These are phyloP conservation scores for Myrmecobius fasciatus DNA, from an alignment of 2,113 vertebrate species.

Conservation along the genomic window DNA sequence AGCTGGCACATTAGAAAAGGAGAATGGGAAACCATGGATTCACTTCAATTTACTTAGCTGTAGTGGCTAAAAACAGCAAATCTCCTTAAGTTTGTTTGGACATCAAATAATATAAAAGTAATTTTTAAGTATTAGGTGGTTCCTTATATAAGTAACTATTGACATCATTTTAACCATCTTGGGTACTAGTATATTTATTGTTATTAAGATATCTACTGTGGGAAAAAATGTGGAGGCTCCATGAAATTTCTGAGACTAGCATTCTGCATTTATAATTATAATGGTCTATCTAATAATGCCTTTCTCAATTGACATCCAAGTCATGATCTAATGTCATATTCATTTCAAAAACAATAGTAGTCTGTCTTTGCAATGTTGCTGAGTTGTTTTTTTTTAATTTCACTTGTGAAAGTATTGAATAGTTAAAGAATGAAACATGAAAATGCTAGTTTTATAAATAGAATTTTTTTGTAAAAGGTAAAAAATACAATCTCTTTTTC, in stretches of 20 bases:
- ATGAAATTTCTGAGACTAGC: not conserved
- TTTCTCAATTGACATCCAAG: not conserved
- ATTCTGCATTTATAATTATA: not conserved
- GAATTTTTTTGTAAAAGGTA: not conserved
- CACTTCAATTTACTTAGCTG: not conserved
- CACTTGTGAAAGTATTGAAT: not conserved
- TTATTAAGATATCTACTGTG: not conserved
- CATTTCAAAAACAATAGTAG: not conserved
- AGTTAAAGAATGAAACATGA: not conserved
- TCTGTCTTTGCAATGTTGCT: not conserved
- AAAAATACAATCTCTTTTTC: not conserved
- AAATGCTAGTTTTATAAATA: not conserved
- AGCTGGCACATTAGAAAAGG: not conserved
- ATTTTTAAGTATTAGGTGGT: not conserved
- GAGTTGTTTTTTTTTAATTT: not conserved
- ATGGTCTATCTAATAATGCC: not conserved
- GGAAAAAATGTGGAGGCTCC: not conserved
- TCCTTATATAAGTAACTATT: not conserved
- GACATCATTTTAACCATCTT: not conserved
- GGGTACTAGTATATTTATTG: not conserved
- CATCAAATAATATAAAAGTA: not conserved
- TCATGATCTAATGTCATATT: not conserved
- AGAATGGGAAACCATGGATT: not conserved
- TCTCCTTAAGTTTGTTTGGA: not conserved
- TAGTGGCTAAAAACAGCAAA: not conserved